Percentiles rank a stretch among this genome's conserved stretches.
phyloP scores from a whole-genome alignment of 2,797 vertebrate species.

The Lerista edwardsae region DNA sequence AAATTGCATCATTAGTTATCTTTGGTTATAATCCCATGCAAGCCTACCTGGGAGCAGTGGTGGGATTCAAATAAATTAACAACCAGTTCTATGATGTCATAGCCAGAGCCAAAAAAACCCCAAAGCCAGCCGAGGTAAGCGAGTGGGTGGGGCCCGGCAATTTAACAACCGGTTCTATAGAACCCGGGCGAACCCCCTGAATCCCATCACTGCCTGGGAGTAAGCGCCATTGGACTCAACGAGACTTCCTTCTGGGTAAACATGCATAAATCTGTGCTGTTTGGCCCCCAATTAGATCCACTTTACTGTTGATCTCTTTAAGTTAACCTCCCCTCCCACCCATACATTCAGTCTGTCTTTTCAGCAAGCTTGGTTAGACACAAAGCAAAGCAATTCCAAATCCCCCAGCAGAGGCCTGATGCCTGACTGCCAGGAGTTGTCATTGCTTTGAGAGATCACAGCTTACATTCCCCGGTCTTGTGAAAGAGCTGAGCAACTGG shows the following conservation, averaged over 20 bases:
- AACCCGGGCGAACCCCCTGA: too few relatives aligned
- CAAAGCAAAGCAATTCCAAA: conserved; percentile 28
- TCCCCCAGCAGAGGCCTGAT: background rate
- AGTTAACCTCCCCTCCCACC: background rate
- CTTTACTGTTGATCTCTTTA: conserved; percentile 7
- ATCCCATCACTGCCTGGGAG: too few relatives aligned
- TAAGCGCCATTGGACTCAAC: too few relatives aligned
- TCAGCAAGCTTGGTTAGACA: accelerated
- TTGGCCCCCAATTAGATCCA: background rate
- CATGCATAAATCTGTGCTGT: too few relatives aligned
- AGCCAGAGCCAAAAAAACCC: too few relatives aligned
- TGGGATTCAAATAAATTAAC: too few relatives aligned
- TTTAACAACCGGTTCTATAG: too few relatives aligned
- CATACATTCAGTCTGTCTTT: background rate
- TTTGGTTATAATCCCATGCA: background rate
- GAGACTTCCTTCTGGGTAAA: too few relatives aligned
- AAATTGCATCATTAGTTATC: background rate
- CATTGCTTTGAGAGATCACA: conserved; percentile 45
- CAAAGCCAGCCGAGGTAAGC: too few relatives aligned
- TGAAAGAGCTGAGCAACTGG: conserved; percentile 37
- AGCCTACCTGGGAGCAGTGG: too few relatives aligned
- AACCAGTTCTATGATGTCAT: too few relatives aligned
- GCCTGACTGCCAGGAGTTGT: background rate
- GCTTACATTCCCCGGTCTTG: conserved; percentile 20
- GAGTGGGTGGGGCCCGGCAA: too few relatives aligned